Evolutionary conservation across 1,140 invertebrate species (phyloP), one percentile per base, ranked within the genome.

Genomic region (Drosophila willistoni): DNA sequence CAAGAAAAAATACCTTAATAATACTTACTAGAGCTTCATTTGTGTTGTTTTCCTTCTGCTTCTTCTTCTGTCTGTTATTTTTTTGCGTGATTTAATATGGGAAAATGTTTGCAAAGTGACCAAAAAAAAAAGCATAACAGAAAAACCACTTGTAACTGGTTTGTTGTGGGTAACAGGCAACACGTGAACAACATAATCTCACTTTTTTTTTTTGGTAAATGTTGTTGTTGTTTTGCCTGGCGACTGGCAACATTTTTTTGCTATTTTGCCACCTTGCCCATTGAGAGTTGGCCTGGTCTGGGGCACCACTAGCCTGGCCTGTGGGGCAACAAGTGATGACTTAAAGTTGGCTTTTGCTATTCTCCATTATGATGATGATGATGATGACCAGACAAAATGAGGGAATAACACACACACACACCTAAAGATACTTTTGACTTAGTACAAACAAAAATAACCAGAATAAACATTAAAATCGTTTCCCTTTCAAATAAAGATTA

Each of bases 51-150:
- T 22, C 17, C 7, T 44, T 55, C 42, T 65, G 59, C 73, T 34
- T 29, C 29, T 29, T 29, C 6, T 29, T 29, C 29, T 69, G 60
- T 64, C 47, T 68, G 60, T 75, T 70, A 55, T 62, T 77, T 77
- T 77, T 77, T 77, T 77, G 44, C 44, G 76, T 77, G 75, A 77
- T 77, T 77, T 77, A 77, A 77, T 77, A 77, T 77, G 75, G 75
- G 75, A 77, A 77, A 77, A 77, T 76, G 60, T 44, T 64, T 61
- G 66, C 39, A 64, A 64, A 71, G 69, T 77, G 61, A 34, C 73
- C 65, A 57, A 75, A 75, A 75, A 60, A 44, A 36, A 29, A 17
- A 7, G 22, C 22, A 25, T 25, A 57, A 3, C 7, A 62, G 55
- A 76, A 55, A 65, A 61, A 64, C 59, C 33, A 54, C 29, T 36